phyloP scores from a whole-genome alignment of 2,888 invertebrate species.

The Dryobota labecula region DNA sequence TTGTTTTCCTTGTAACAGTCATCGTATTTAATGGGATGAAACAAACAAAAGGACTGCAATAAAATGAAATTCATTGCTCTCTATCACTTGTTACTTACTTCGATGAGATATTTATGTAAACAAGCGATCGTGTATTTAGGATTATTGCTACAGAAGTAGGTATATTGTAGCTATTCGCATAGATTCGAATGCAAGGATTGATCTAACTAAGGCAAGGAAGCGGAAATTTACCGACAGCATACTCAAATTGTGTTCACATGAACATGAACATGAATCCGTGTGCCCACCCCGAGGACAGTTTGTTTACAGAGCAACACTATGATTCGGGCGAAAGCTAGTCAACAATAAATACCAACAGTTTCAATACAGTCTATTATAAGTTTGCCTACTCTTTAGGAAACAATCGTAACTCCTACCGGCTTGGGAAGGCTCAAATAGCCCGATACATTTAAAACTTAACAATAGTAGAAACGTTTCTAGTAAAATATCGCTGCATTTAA shows the following conservation, averaged over 20 bases:
- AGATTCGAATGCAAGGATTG: no score
- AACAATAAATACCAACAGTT: not conserved
- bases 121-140: slow-evolving; percentile 15
- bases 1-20: slow-evolving; percentile 17
- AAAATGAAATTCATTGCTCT: slow-evolving; percentile 15
- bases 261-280: slow-evolving; percentile 8
- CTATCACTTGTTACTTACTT: slow-evolving; percentile 6
- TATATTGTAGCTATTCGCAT: slow-evolving; percentile 4
- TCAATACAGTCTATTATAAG: not conserved
- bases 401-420: not conserved
- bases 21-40: slow-evolving; percentile 7
- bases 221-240: slow-evolving; percentile 23
- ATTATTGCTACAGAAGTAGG: slow-evolving; percentile 3
- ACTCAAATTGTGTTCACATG: slow-evolving; percentile 34
- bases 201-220: no score
- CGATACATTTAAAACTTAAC: not conserved
- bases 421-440: not conserved
- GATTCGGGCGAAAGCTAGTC: not conserved
- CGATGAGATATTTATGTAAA: slow-evolving; percentile 2
- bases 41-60: slow-evolving; percentile 38
- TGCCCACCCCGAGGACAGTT: not conserved
- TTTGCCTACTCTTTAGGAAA: not conserved
- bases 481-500: slow-evolving; percentile 2
- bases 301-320: not conserved
- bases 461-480: not conserved